Evolutionary conservation across 2,113 vertebrate species (phyloP), one percentile per base, ranked within the genome.

Genomic region (Bos indicus): DNA sequence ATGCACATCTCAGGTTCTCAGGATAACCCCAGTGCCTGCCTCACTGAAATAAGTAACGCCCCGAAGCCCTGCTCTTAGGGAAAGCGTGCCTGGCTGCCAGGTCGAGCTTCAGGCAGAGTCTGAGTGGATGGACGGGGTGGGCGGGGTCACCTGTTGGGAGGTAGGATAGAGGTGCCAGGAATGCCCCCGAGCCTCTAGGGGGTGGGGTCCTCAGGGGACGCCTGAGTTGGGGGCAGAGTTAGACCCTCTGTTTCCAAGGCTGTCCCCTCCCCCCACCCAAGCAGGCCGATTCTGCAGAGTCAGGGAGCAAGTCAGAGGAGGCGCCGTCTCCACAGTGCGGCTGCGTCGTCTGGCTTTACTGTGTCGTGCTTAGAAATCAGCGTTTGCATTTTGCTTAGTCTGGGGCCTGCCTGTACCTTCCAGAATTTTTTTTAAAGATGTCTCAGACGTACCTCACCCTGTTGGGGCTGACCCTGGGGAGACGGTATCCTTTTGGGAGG

Each of bases 281-380:
- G 14, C 80, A 85, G 40, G 10, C 48, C 3, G 2, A 0, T 64
- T 40, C 23, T 23, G 19, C 84, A 25, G 80, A 3, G 5, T 19
- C 2, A 3, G 5, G 36, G 15, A 46, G 54, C n/a, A 11, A 36
- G 60, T 82, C 43, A 1, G 3, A 46, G 40, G 51, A 33, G 33
- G 36, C 9, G 3, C 40, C 1, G 0, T 71, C n/a, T 80, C 52
- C 71, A 43, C 25, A 17, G 6, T 14, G 16, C n/a, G 9, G 40
- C 23, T 2, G 1, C 1, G 6, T 36, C 2, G 0, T n/a, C 59
- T 25, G 57, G 46, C 15, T n/a, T 67, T 16, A 12, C 3, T 7
- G 16, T 78, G 64, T 78, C 6, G 0, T 28, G 28, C 43, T 60
- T 19, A 81, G 43, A 30, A 46, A 25, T 81, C 17, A 11, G n/a